These are phyloP conservation scores for Prochilodus magdalenae DNA, from an alignment of 2,113 vertebrate species.

Conservation along the genomic window DNA sequence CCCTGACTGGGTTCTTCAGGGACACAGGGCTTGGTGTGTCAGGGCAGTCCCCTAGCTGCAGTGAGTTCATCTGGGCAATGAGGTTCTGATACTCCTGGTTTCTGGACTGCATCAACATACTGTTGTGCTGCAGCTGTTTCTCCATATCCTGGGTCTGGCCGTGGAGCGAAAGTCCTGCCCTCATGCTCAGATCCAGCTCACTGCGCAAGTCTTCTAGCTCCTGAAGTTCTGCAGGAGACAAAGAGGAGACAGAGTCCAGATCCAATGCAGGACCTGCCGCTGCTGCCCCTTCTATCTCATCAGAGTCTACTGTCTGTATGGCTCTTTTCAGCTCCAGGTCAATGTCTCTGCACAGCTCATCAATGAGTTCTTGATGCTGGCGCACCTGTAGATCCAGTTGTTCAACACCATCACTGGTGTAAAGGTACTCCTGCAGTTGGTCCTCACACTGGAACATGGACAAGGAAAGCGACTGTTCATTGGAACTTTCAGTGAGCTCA, in stretches of 20 bases:
- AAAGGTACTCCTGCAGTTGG: slow-evolving; percentile 76
- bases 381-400: slow-evolving; percentile 84
- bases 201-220: slow-evolving; percentile 78
- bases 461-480: slow-evolving; percentile 36
- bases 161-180: slow-evolving; percentile 83
- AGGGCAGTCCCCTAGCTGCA: slow-evolving; percentile 73
- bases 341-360: slow-evolving; percentile 85
- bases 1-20: slow-evolving; percentile 66
- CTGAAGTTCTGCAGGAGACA: slow-evolving; percentile 62
- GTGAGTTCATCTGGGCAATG: slow-evolving; percentile 79
- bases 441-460: slow-evolving; percentile 51
- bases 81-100: slow-evolving; percentile 89
- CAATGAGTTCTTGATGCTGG: slow-evolving; percentile 83
- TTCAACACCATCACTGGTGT: slow-evolving; percentile 75
- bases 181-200: slow-evolving; percentile 85
- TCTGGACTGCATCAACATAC: slow-evolving; percentile 80
- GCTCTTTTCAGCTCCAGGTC: slow-evolving; percentile 79
- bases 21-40: slow-evolving; percentile 35
- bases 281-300: slow-evolving; percentile 54
- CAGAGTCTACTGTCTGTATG: slow-evolving; percentile 7
- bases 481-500: slow-evolving; percentile 50
- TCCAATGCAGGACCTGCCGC: slow-evolving; percentile 49
- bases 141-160: slow-evolving; percentile 83
- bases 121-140: slow-evolving; percentile 82
- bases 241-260: slow-evolving; percentile 18